Evolutionary conservation across 2,797 vertebrate genomes (phyloP).

Genomic region (Oceanodroma leucorhoa): DNA sequence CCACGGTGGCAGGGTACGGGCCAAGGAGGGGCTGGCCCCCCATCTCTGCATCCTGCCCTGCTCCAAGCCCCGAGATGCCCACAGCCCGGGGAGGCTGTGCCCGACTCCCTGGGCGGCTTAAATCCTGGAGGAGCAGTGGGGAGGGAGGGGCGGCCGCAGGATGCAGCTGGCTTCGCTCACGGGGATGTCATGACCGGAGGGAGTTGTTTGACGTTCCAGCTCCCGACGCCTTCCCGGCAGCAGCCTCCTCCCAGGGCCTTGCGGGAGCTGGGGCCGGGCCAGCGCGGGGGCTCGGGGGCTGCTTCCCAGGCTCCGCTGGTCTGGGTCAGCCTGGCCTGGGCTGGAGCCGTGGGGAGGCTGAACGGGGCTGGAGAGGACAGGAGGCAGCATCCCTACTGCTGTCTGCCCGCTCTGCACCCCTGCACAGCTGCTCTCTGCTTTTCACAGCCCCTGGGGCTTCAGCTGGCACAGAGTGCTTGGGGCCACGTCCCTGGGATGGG

Average conservation of each 20-base stretch:
- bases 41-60: accelerated
- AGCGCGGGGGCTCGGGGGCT: neutral
- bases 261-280: neutral
- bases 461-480: neutral
- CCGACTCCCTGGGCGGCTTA: neutral
- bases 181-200: neutral
- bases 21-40: neutral
- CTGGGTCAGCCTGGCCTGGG: constrained; percentile 1
- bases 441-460: neutral
- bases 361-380: accelerated
- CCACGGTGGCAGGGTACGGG: neutral
- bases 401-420: neutral
- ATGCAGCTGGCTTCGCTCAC: constrained; percentile 58
- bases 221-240: neutral
- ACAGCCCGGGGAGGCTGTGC: neutral
- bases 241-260: neutral
- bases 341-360: neutral
- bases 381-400: neutral
- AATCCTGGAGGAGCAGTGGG: constrained; percentile 24
- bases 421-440: neutral
- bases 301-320: neutral
- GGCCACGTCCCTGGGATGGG: neutral
- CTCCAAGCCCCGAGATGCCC: neutral
- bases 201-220: constrained; percentile 53
- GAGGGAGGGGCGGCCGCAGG: neutral